These are phyloP conservation scores for Pelecanoides urinatrix DNA, from an alignment of 2,113 vertebrate species.

Conservation along the genomic window DNA sequence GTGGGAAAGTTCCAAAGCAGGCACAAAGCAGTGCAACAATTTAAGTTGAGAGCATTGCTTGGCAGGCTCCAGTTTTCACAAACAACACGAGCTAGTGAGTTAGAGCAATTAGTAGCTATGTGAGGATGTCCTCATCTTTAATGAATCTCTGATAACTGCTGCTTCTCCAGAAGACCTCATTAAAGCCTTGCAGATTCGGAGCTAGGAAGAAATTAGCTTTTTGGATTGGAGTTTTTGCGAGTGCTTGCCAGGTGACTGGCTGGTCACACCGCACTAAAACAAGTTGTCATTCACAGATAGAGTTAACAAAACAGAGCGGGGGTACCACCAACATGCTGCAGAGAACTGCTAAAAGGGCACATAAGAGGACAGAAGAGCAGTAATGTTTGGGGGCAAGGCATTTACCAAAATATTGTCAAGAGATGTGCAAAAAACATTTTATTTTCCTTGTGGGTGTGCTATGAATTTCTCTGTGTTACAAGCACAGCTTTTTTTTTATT, in stretches of 20 bases:
- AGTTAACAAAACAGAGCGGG: background rate
- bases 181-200: background rate
- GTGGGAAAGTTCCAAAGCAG: background rate
- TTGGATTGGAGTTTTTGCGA: too few relatives aligned
- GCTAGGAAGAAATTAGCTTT: background rate
- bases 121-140: background rate
- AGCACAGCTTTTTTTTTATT: background rate
- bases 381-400: background rate
- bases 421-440: background rate
- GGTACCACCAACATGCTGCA: background rate
- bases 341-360: background rate
- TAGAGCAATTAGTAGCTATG: conserved; percentile 18
- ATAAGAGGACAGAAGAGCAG: background rate
- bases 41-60: background rate
- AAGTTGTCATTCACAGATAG: background rate
- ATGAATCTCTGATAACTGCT: conserved; percentile 2
- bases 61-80: conserved; percentile 3
- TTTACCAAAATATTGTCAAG: background rate
- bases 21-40: background rate
- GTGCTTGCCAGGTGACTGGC: background rate
- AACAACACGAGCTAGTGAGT: background rate
- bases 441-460: background rate
- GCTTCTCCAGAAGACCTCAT: conserved; percentile 5
- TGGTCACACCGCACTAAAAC: background rate
- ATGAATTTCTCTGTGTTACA: background rate